Evolutionary conservation across 2,888 invertebrate species (phyloP).

Genomic region (Orgyia antiqua): DNA sequence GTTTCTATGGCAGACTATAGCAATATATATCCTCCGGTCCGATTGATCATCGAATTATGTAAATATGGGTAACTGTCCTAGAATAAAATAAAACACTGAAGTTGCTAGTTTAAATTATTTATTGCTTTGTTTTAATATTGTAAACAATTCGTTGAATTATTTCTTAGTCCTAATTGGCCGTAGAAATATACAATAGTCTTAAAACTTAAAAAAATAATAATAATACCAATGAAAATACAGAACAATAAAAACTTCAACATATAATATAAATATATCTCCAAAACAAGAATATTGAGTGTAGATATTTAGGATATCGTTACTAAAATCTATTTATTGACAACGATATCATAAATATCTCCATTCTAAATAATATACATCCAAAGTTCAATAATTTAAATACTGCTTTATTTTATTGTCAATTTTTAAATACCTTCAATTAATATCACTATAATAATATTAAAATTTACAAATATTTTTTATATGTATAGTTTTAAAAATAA

Average conservation of each 20-base stretch:
- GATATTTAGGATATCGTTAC: constrained; percentile 16
- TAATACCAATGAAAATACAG: constrained; percentile 70
- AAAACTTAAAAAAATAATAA: constrained; percentile 54
- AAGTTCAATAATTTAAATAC: constrained; percentile 66
- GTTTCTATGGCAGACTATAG: too few relatives aligned
- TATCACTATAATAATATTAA: constrained; percentile 24
- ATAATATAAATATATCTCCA: constrained; percentile 63
- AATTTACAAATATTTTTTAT: constrained; percentile 20
- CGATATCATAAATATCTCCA: too few relatives aligned
- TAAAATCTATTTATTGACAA: too few relatives aligned
- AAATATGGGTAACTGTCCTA: too few relatives aligned
- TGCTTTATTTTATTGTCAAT: constrained; percentile 73
- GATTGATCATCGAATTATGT: too few relatives aligned
- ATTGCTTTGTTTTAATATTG: constrained; percentile 62
- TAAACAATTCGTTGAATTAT: constrained; percentile 71
- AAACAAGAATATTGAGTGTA: constrained; percentile 52
- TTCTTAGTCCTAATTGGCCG: constrained; percentile 48
- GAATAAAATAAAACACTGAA: not conserved
- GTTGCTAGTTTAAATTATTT: constrained; percentile 47
- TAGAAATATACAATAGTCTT: constrained; percentile 49
- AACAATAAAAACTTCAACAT: constrained; percentile 62
- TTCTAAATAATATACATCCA: constrained; percentile 27
- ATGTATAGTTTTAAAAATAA: constrained; percentile 23
- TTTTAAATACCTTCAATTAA: constrained; percentile 52
- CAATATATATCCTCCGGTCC: too few relatives aligned